Conservation (phyloP, 2,797 vertebrate genomes). For the Sebastes melanostomus region DNA sequence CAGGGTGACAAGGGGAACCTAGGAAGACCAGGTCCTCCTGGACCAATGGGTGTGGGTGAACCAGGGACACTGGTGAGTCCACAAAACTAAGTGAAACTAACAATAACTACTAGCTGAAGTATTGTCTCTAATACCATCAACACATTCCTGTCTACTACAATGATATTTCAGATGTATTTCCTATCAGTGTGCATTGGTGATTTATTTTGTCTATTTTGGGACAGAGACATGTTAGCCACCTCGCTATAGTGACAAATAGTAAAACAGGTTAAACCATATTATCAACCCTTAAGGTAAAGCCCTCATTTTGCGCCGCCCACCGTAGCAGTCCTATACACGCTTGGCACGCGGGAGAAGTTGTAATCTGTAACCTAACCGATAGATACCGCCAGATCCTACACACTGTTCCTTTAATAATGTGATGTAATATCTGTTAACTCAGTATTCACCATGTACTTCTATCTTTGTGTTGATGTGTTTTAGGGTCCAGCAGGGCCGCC, state of each 20-base stretch:
- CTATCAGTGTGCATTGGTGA: background rate
- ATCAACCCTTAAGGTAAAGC: background rate
- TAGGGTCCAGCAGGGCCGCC: constrained; percentile 84
- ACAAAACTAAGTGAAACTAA: background rate
- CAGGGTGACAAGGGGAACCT: constrained; percentile 81
- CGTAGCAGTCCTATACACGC: no score
- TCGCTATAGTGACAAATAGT: background rate
- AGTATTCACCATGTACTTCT: background rate
- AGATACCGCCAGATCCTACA: no score
- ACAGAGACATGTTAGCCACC: background rate
- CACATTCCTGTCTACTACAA: background rate
- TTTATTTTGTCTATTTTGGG: background rate
- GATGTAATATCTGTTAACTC: background rate
- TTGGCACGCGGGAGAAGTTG: no score
- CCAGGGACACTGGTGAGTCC: constrained; percentile 74
- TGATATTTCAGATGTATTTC: background rate
- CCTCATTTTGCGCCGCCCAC: rapidly evolving
- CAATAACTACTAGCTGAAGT: background rate
- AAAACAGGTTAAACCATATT: background rate
- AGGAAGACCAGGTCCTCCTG: constrained; percentile 73
- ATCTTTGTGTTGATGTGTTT: constrained; percentile 10
- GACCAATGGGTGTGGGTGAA: constrained; percentile 75
- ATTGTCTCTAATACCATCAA: background rate
- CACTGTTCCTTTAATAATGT: no score
- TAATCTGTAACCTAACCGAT: no score